Percentiles rank a stretch among this genome's conserved stretches.
These are phyloP conservation scores for Ferrisia virgata DNA, from an alignment of 2,888 invertebrate species.

Conservation along the genomic window DNA sequence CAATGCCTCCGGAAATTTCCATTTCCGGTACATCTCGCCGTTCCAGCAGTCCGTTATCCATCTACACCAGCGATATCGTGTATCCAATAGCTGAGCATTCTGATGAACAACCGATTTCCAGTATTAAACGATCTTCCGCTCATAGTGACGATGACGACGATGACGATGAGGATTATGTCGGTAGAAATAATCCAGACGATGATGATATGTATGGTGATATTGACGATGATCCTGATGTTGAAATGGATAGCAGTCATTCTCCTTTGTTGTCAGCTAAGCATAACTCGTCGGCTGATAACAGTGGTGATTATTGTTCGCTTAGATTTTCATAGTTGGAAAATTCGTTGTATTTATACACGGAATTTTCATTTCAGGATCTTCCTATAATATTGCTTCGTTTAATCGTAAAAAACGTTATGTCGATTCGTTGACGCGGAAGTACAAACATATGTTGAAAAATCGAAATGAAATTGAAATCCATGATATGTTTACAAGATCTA, in stretches of 20 bases:
- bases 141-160: conserved; percentile 47
- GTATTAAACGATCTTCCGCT: conserved; percentile 50
- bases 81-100: conserved; percentile 83
- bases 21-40: background rate
- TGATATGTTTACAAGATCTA: background rate
- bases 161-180: conserved; percentile 48
- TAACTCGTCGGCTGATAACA: background rate
- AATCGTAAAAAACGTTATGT: conserved; percentile 35
- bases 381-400: conserved; percentile 24
- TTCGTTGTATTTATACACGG: background rate
- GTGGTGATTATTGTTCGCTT: background rate
- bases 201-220: conserved; percentile 48
- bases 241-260: conserved; percentile 47
- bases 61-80: conserved; percentile 62
- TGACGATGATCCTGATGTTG: conserved; percentile 39
- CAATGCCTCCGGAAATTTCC: conserved; percentile 27
- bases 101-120: conserved; percentile 66
- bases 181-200: conserved; percentile 49
- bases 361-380: background rate
- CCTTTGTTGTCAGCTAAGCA: conserved; percentile 46
- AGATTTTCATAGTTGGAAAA: background rate
- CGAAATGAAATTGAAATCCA: background rate
- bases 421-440: conserved; percentile 39
- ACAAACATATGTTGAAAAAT: conserved; percentile 18
- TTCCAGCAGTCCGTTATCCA: conserved; percentile 37